A percentile compares a stretch with the other conserved stretches of the same genome.
Evolutionary conservation across 2,888 invertebrate genomes (phyloP).

Genomic region (Agelastica alni): DNA sequence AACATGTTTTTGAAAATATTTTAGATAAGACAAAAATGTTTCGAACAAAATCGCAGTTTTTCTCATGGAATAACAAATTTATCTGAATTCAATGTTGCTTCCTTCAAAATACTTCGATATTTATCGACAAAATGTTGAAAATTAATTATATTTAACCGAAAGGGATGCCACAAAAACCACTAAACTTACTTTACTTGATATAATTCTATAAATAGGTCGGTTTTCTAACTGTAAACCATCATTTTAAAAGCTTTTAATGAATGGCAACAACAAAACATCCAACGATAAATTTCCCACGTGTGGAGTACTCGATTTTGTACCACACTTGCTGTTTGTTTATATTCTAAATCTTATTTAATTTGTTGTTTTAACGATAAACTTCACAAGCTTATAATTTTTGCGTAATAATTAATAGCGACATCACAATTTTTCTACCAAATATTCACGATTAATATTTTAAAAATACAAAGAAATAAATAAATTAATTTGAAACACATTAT

Average conservation of each 20-base stretch:
- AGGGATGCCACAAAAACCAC: constrained; percentile 26
- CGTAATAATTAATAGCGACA: too few relatives aligned
- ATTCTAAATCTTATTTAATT: too few relatives aligned
- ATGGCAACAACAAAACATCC: background rate
- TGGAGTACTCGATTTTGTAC: background rate
- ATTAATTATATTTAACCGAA: constrained; percentile 14
- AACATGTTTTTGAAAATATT: constrained; percentile 9
- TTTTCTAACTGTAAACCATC: constrained; percentile 6
- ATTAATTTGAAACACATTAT: too few relatives aligned
- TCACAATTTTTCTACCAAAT: too few relatives aligned
- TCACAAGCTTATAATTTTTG: too few relatives aligned
- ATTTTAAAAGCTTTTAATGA: constrained; percentile 10
- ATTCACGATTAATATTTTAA: too few relatives aligned
- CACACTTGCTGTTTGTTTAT: too few relatives aligned
- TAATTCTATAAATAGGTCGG: constrained; percentile 22
- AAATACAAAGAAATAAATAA: too few relatives aligned
- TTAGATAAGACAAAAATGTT: constrained; percentile 17
- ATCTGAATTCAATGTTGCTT: constrained; percentile 11
- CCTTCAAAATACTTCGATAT: constrained; percentile 11
- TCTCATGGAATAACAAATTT: constrained; percentile 16
- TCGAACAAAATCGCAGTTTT: constrained; percentile 10
- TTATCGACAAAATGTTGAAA: constrained; percentile 21
- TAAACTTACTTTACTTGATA: constrained; percentile 20
- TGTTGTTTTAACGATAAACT: too few relatives aligned
- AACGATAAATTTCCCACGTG: constrained; percentile 1